phyloP scores from a whole-genome alignment of 37 sponge, comb jelly and placozoan genomes.

The Chondrosia reniformis region DNA sequence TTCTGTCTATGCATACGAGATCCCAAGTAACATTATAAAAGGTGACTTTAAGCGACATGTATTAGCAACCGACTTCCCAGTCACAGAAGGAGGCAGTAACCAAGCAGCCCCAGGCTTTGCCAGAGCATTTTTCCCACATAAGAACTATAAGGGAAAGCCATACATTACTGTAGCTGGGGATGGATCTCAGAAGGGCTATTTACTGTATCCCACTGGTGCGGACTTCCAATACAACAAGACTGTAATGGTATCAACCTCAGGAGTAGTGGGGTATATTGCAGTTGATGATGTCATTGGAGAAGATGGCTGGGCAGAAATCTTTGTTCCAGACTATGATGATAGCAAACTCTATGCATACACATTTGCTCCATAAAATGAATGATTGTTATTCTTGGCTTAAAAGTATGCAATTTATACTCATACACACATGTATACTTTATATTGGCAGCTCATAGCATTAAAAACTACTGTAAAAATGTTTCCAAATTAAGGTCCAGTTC shows the following conservation, averaged over 20 bases:
- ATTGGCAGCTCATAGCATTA: not conserved
- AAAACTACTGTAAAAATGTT: not conserved
- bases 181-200: constrained; percentile 40
- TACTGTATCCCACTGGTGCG: constrained; percentile 16
- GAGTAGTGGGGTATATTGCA: constrained; percentile 42
- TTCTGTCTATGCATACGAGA: constrained; percentile 31
- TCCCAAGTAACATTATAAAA: constrained; percentile 23
- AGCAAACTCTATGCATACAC: constrained; percentile 29
- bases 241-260: constrained; percentile 19
- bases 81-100: constrained; percentile 22
- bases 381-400: not conserved
- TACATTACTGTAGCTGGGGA: constrained; percentile 49
- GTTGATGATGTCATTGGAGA: constrained; percentile 10
- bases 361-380: constrained; percentile 34
- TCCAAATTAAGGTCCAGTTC: constrained; percentile 28
- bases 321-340: constrained; percentile 50
- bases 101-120: constrained; percentile 49
- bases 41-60: constrained; percentile 31
- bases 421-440: too few relatives aligned
- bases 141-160: constrained; percentile 23
- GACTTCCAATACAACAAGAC: constrained; percentile 28
- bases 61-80: constrained; percentile 27
- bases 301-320: constrained; percentile 35
- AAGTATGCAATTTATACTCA: too few relatives aligned
- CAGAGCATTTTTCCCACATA: constrained; percentile 19